These are phyloP conservation scores for Tragelaphus eurycerus DNA, from an alignment of 2,797 vertebrate genomes.

Conservation along the genomic window DNA sequence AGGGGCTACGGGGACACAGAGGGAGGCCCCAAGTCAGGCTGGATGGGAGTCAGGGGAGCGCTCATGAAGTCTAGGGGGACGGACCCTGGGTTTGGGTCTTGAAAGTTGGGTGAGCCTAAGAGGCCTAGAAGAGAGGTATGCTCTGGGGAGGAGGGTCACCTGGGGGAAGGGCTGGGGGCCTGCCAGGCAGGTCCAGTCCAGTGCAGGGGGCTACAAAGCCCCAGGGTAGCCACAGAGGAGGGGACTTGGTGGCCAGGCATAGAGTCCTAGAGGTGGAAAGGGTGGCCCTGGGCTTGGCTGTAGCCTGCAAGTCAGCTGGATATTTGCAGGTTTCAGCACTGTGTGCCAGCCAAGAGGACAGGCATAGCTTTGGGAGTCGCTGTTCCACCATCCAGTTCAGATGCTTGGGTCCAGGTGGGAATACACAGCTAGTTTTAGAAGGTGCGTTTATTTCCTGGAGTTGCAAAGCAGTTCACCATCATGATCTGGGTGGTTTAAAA, in stretches of 20 bases:
- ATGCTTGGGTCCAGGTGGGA: background rate
- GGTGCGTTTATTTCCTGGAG: background rate
- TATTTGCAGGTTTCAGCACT: fast-evolving
- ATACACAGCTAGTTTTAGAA: background rate
- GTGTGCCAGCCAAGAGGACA: background rate
- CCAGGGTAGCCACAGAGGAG: no score
- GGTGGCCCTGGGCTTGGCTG: background rate
- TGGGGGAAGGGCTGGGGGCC: background rate
- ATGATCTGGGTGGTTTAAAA: background rate
- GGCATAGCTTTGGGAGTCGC: background rate
- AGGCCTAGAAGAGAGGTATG: background rate
- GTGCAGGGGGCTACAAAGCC: background rate
- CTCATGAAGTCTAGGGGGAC: background rate
- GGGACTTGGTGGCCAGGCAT: background rate
- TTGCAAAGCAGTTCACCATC: background rate
- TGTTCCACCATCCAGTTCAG: fast-evolving
- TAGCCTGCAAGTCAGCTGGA: background rate
- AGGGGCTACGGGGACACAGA: background rate
- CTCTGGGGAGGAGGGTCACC: fast-evolving
- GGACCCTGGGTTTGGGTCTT: background rate
- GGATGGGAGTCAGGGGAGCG: background rate
- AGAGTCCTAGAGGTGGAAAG: background rate
- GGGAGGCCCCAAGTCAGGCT: background rate
- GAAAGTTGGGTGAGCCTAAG: background rate
- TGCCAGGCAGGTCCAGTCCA: no score